These are phyloP conservation scores for Prionace glauca DNA, from an alignment of 2,797 vertebrate species.

Conservation along the genomic window DNA sequence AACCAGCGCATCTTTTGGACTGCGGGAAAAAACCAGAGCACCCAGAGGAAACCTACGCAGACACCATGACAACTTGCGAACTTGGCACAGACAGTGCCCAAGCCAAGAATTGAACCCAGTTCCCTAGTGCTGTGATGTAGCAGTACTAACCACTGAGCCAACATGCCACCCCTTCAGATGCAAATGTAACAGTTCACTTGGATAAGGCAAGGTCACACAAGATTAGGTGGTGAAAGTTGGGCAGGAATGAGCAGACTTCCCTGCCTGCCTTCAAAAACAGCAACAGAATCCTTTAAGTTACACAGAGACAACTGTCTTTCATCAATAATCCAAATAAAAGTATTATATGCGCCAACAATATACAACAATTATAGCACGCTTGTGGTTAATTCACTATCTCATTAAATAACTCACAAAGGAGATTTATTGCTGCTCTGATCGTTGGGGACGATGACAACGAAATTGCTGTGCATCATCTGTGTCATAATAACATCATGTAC, in stretches of 20 bases:
- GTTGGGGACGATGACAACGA: too few relatives aligned
- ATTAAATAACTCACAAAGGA: conserved; percentile 3
- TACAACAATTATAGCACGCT: not conserved
- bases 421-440: not conserved
- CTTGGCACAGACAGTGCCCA: too few relatives aligned
- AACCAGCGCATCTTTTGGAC: too few relatives aligned
- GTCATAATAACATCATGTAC: conserved; percentile 1
- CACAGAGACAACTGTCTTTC: not conserved
- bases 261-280: not conserved
- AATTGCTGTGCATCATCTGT: conserved; percentile 12
- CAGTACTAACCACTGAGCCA: too few relatives aligned
- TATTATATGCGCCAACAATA: not conserved
- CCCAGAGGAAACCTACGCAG: too few relatives aligned
- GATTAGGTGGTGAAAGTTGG: not conserved
- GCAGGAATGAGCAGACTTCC: not conserved
- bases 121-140: too few relatives aligned
- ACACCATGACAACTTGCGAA: too few relatives aligned
- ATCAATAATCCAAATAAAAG: not conserved
- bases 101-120: too few relatives aligned
- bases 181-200: not conserved
- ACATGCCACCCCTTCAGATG: not conserved
- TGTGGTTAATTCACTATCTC: conserved; percentile 4
- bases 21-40: too few relatives aligned
- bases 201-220: not conserved
- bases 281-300: not conserved